These are phyloP conservation scores for Tuberolachnus salignus DNA, from an alignment of 2,888 invertebrate species.

Conservation along the genomic window DNA sequence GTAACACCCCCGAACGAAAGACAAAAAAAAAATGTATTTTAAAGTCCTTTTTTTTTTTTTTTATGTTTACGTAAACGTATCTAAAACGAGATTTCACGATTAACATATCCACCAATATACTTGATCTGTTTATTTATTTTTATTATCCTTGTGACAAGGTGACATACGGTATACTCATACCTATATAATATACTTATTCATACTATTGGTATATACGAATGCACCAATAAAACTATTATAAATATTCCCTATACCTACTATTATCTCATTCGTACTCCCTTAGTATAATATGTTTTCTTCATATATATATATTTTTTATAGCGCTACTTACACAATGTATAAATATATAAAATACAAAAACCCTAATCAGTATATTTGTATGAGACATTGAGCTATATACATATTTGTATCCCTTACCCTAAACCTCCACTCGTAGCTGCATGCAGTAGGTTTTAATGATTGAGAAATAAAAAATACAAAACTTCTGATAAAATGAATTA, in stretches of 20 bases:
- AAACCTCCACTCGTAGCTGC: constrained; percentile 25
- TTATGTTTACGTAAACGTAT: constrained; percentile 22
- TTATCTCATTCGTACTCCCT: not conserved
- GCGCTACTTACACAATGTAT: not conserved
- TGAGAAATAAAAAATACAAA: constrained; percentile 11
- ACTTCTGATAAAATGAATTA: not conserved
- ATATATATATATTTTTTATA: constrained; percentile 2
- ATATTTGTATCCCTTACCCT: constrained; percentile 16
- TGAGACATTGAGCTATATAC: constrained; percentile 2
- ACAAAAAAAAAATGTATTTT: not conserved
- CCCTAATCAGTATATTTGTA: constrained; percentile 9
- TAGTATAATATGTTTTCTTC: constrained; percentile 13
- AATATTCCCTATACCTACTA: not conserved
- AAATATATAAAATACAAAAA: constrained; percentile 22
- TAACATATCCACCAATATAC: not conserved
- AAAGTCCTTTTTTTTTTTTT: constrained; percentile 21
- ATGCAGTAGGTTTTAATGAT: constrained; percentile 33
- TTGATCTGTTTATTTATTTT: not conserved
- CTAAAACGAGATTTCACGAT: not conserved
- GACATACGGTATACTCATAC: not conserved
- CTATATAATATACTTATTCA: not conserved
- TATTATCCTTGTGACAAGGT: not conserved
- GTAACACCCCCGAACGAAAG: constrained; percentile 10
- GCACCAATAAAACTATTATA: constrained; percentile 17
- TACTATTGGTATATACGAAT: constrained; percentile 8